A percentile compares a stretch with the other conserved stretches of the same genome.
Evolutionary conservation across 2,888 invertebrate genomes (phyloP).

Genomic region (Blastobasis adustella): DNA sequence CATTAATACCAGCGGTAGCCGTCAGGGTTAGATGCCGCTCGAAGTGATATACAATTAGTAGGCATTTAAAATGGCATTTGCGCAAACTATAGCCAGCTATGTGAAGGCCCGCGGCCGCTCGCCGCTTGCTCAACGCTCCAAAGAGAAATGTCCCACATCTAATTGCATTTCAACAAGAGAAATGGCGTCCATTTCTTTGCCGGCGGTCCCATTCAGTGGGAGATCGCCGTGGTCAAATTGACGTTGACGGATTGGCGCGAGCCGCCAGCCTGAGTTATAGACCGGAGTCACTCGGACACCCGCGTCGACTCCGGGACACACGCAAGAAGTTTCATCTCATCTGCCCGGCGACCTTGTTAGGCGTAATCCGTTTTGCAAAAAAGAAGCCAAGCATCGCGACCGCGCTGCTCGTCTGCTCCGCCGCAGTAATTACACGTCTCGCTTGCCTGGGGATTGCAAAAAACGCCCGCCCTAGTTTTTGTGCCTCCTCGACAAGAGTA

Average conservation of each 20-base stretch:
- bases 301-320: conserved; percentile 11
- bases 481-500: too few relatives aligned
- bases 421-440: too few relatives aligned
- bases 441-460: too few relatives aligned
- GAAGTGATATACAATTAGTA: too few relatives aligned
- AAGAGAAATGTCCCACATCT: conserved; percentile 51
- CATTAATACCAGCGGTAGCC: too few relatives aligned
- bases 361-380: conserved; percentile 13
- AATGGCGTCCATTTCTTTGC: conserved; percentile 59
- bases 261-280: conserved; percentile 45
- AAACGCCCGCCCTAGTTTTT: too few relatives aligned
- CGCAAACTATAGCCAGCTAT: too few relatives aligned
- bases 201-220: conserved; percentile 40
- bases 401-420: too few relatives aligned
- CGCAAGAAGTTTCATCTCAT: conserved; percentile 14
- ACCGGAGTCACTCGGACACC: conserved; percentile 13
- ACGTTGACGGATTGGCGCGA: conserved; percentile 55
- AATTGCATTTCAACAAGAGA: conserved; percentile 62
- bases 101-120: too few relatives aligned
- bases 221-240: conserved; percentile 46
- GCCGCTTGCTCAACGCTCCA: conserved; percentile 41
- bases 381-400: background rate
- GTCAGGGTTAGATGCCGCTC: too few relatives aligned
- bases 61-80: too few relatives aligned
- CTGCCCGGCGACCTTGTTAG: background rate